Evolutionary conservation across 2,888 invertebrate genomes (phyloP).

Genomic region (Idaea dimidiata): DNA sequence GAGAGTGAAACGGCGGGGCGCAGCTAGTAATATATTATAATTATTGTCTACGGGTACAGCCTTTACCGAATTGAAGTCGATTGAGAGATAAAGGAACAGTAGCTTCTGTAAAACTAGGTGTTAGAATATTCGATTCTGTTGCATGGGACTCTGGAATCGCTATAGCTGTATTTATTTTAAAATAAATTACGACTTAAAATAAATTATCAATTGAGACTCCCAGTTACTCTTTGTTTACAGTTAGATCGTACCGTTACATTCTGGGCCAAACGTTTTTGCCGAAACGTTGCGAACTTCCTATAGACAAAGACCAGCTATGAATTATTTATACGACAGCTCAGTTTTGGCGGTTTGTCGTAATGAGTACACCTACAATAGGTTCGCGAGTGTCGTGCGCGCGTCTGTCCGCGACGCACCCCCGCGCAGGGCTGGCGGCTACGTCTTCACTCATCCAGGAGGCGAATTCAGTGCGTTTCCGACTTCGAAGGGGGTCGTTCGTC

Average conservation of each 20-base stretch:
- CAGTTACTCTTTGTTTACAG: neutral
- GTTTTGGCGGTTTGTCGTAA: constrained; percentile 3
- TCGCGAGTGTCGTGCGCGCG: constrained; percentile 21
- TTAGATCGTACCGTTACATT: neutral
- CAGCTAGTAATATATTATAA: too few relatives aligned
- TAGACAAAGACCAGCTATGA: neutral
- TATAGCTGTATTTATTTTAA: too few relatives aligned
- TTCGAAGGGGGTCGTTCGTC: constrained; percentile 7
- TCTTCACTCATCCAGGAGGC: constrained; percentile 13
- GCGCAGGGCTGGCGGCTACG: constrained; percentile 17
- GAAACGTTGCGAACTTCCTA: neutral
- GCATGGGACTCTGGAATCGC: too few relatives aligned
- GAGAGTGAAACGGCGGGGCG: too few relatives aligned
- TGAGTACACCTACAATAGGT: neutral
- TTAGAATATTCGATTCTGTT: too few relatives aligned
- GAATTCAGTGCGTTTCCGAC: constrained; percentile 23
- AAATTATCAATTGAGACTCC: neutral
- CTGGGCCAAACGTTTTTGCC: neutral
- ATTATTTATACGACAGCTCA: constrained; percentile 1
- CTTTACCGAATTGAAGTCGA: too few relatives aligned
- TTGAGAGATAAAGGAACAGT: too few relatives aligned
- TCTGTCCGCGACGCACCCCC: constrained; percentile 26
- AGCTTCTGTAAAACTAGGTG: too few relatives aligned
- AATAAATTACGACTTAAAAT: too few relatives aligned
- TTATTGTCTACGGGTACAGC: too few relatives aligned